Conservation (phyloP, 2,113 vertebrate species). For the Corythornis cristatus region DNA sequence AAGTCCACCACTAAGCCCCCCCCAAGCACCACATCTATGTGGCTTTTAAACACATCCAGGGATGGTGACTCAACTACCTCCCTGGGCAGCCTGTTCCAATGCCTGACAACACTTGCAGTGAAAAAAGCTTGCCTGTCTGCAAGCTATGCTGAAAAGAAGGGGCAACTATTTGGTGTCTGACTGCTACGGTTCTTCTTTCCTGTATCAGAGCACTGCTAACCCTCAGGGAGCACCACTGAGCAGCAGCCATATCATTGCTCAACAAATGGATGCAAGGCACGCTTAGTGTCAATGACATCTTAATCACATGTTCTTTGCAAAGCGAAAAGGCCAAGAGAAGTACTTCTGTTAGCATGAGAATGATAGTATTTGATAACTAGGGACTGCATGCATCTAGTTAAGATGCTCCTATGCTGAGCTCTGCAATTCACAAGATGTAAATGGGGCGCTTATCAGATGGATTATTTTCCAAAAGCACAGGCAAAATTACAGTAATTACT, state of each 20-base stretch:
- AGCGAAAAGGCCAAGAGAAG: background rate
- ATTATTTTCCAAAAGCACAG: conserved; percentile 59
- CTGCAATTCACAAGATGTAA: conserved; percentile 48
- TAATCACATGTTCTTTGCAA: conserved; percentile 1
- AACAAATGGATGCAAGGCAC: background rate
- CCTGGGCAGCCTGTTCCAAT: too few relatives aligned
- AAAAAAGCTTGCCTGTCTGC: background rate
- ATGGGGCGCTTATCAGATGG: conserved; percentile 44
- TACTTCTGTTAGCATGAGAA: background rate
- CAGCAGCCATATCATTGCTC: background rate
- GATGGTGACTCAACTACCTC: too few relatives aligned
- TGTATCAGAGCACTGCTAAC: background rate
- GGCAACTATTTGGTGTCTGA: background rate
- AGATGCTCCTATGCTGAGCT: conserved; percentile 9
- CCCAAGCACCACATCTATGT: too few relatives aligned
- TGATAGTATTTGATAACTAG: background rate
- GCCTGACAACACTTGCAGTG: too few relatives aligned
- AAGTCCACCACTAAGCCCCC: too few relatives aligned
- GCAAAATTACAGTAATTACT: conserved; percentile 63
- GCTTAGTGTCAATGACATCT: background rate
- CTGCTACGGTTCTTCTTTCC: background rate
- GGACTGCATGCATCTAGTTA: background rate
- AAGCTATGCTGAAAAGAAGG: background rate
- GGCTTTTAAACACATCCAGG: too few relatives aligned
- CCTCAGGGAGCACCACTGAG: background rate